These are phyloP conservation scores for Megaustenia siamemsis DNA, from an alignment of 2,888 invertebrate species.

Conservation along the genomic window DNA sequence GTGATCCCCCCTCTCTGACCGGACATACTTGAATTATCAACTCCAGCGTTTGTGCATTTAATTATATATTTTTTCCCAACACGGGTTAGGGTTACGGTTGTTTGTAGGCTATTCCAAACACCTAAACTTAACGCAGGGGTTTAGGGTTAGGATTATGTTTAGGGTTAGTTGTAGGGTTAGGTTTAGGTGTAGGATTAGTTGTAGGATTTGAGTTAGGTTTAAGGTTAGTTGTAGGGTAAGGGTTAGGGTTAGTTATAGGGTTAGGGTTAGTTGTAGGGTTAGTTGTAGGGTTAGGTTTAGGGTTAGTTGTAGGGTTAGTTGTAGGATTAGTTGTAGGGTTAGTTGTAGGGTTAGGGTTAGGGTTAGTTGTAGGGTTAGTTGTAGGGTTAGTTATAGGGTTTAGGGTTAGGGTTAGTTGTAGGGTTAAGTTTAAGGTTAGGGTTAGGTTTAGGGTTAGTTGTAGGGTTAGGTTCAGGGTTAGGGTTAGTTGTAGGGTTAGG, in stretches of 20 bases:
- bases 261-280: background rate
- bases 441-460: constrained; percentile 17
- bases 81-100: constrained; percentile 50
- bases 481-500: constrained; percentile 38
- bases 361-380: constrained; percentile 45
- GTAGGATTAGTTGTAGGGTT: constrained; percentile 48
- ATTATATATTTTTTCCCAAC: no score
- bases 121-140: constrained; percentile 37
- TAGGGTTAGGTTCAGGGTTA: constrained; percentile 41
- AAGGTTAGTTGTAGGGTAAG: background rate
- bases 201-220: constrained; percentile 27
- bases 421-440: constrained; percentile 30
- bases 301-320: constrained; percentile 50
- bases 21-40: no score
- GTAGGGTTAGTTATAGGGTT: constrained; percentile 34
- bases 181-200: constrained; percentile 11
- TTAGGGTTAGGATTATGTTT: constrained; percentile 33
- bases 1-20: no score
- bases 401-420: constrained; percentile 32
- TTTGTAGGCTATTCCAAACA: no score
- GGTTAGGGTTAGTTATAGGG: background rate
- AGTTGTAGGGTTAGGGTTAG: constrained; percentile 51
- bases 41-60: no score
- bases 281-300: constrained; percentile 45
- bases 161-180: constrained; percentile 48